Conservation (phyloP, 2,797 vertebrate genomes). For the Buceros bicornis region DNA sequence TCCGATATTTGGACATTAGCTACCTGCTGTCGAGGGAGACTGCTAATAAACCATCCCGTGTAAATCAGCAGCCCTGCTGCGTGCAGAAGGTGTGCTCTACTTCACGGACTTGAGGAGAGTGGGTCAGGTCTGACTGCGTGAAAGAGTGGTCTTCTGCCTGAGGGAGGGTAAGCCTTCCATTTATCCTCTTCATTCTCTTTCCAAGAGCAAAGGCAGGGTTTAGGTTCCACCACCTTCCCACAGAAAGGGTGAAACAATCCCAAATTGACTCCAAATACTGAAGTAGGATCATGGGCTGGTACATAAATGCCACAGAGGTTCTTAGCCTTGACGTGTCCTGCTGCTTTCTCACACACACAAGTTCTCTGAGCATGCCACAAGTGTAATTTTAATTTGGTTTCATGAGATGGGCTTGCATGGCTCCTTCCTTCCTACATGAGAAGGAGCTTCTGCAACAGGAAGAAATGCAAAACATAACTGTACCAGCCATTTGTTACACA, state of each 20-base stretch:
- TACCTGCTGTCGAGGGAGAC: no score
- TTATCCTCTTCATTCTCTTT: background rate
- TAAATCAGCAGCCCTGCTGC: no score
- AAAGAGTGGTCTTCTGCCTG: background rate
- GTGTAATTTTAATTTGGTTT: background rate
- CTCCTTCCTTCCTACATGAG: background rate
- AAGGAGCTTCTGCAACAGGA: background rate
- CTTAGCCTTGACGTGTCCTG: background rate
- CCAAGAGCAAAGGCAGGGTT: background rate
- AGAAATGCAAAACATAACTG: background rate
- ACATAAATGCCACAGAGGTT: background rate
- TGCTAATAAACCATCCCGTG: no score
- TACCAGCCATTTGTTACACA: background rate
- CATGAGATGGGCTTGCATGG: background rate
- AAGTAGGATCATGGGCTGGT: background rate
- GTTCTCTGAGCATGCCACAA: background rate
- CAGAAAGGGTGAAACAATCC: background rate
- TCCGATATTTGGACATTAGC: no score
- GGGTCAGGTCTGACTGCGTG: background rate
- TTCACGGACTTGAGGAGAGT: no score
- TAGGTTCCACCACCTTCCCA: background rate
- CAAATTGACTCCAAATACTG: background rate
- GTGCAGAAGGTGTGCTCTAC: background rate
- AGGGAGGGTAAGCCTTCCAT: background rate
- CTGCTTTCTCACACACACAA: background rate